Base-by-base conservation (phyloP, 2,888 invertebrate genomes). In the Glyphotaelius pellucidus region DNA sequence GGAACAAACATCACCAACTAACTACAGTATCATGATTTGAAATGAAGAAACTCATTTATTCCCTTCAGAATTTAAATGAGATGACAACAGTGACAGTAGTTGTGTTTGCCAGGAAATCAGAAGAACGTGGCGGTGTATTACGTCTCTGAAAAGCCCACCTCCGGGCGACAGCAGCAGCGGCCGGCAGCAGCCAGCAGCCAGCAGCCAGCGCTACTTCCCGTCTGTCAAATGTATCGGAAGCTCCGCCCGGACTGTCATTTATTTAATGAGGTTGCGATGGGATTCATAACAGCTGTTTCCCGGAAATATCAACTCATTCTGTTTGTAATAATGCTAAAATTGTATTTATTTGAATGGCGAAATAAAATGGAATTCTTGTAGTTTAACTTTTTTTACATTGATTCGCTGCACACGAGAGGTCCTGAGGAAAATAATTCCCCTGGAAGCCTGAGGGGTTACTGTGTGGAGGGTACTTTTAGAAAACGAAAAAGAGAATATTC, bases 171-270 rank as follows among this genome's bases (percentile, higher is more conserved):
- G 52, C 12, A 14, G 42, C 47, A 7, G 25, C 42, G 30, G 47
- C 86, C 42, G 86, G 30, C 42, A n/a, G n/a, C n/a, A 86, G 86
- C 30, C 47, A 7, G 25, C 42, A 15, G 47, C 86, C 42, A 47
- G 30, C 42, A 86, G 86, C 30, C 86, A 86, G 5, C 47, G 9
- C 47, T 3, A 86, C 86, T 42, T 86, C 47, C 86, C 25, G 42
- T 2, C 38, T 86, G 86, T 86, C 86, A 86, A 42, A 86, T n/a
- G 14, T 86, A 42, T 86, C 83, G 83, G 83, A 83, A 35, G 83
- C 19, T 31, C n/a, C n/a, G 86, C 86, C 25, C 30, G 30, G 38
- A 25, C 86, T 86, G 83, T 83, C 83, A 15, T 83, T 32, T 83
- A 35, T 32, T 25, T 32, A 32, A 32, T 35, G 35, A 32, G 83